phyloP scores from a whole-genome alignment of 2,888 invertebrate genomes.

The Quadroppia sp. region DNA sequence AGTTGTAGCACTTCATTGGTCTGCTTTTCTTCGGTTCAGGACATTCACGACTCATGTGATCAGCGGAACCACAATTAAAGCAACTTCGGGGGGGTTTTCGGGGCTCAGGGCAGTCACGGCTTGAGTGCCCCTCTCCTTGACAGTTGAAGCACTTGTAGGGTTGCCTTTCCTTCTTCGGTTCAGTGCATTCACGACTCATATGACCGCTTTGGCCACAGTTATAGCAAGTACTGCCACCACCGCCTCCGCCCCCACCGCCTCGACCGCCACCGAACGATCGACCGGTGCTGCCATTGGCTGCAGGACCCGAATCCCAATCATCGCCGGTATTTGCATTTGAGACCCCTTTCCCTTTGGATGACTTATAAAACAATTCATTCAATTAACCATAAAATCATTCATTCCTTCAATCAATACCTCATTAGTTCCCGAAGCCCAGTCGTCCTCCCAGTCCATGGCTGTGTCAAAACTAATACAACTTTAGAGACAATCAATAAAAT shows the following conservation, averaged over 20 bases:
- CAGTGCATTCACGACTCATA: slow-evolving; percentile 43
- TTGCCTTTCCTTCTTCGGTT: background rate
- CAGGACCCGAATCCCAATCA: background rate
- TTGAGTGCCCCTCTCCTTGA: slow-evolving; percentile 45
- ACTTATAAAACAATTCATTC: no score
- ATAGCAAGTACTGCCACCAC: slow-evolving; percentile 31
- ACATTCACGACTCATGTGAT: slow-evolving; percentile 45
- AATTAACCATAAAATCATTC: no score
- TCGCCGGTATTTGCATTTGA: no score
- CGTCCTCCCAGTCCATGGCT: slow-evolving; percentile 13
- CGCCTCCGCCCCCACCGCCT: background rate
- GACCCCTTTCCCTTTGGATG: no score
- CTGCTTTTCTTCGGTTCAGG: slow-evolving; percentile 20
- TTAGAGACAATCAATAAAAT: no score
- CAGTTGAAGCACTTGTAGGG: slow-evolving; percentile 43
- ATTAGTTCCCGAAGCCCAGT: slow-evolving; percentile 42
- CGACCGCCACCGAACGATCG: slow-evolving; percentile 45
- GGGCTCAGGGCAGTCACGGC: slow-evolving; percentile 43
- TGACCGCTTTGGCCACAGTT: slow-evolving; percentile 45
- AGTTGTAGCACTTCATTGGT: slow-evolving; percentile 22
- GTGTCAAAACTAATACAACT: background rate
- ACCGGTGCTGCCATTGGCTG: slow-evolving; percentile 45
- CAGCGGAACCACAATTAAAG: slow-evolving; percentile 44
- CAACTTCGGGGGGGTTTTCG: slow-evolving; percentile 13
- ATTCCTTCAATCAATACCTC: no score